A percentile compares a stretch with the other conserved stretches of the same genome.
phyloP scores from a whole-genome alignment of 2,888 invertebrate species.

The Taenaris catops region DNA sequence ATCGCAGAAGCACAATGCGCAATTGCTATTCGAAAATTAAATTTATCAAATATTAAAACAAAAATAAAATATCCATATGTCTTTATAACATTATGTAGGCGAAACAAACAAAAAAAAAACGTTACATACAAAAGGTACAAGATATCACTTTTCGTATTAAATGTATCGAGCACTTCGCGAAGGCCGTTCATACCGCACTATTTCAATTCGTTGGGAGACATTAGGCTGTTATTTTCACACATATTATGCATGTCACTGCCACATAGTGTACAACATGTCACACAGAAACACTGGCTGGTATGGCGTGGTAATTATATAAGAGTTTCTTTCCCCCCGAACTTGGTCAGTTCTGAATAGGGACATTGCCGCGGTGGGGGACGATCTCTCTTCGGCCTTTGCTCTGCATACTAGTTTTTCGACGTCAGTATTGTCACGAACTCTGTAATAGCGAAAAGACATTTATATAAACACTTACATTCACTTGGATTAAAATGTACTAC shows the following conservation, averaged over 20 bases:
- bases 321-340: slow-evolving; percentile 70
- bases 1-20: no score
- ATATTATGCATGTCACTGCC: slow-evolving; percentile 38
- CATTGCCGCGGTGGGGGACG: slow-evolving; percentile 47
- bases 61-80: no score
- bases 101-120: slow-evolving; percentile 1
- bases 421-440: slow-evolving; percentile 92
- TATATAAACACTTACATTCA: no score
- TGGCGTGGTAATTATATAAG: slow-evolving; percentile 49
- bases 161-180: slow-evolving; percentile 13
- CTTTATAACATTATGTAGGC: no score
- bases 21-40: no score
- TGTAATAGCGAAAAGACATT: slow-evolving; percentile 69
- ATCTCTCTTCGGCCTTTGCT: slow-evolving; percentile 56
- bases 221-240: slow-evolving; percentile 15
- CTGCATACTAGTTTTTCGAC: slow-evolving; percentile 87
- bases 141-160: slow-evolving; percentile 9
- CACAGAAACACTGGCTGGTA: slow-evolving; percentile 17
- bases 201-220: slow-evolving; percentile 21
- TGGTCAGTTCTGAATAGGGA: slow-evolving; percentile 42
- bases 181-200: slow-evolving; percentile 21
- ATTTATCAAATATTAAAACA: no score
- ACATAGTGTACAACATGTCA: slow-evolving; percentile 38
- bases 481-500: no score
- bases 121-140: slow-evolving; percentile 14